Conservation (phyloP, 1,140 invertebrate species). For the Copidosoma floridanum region DNA sequence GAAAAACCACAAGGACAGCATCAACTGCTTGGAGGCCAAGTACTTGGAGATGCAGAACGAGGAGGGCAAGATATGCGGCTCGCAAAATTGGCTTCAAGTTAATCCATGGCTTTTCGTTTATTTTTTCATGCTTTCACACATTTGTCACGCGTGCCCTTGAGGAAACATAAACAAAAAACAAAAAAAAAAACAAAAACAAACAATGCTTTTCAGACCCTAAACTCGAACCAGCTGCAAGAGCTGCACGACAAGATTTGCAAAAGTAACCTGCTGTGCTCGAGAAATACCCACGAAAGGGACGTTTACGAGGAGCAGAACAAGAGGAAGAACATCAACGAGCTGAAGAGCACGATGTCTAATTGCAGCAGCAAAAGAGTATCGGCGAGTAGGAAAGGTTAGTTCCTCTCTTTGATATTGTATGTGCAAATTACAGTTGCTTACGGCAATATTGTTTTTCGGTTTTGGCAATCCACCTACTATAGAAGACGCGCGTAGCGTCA, state of each 20-base stretch:
- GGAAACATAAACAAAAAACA: too few relatives aligned
- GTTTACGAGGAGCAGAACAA: conserved; percentile 1
- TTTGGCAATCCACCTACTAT: conserved; percentile 1
- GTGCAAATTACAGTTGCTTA: too few relatives aligned
- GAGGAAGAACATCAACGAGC: background rate
- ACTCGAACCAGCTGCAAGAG: background rate
- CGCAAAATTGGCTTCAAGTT: conserved; percentile 19
- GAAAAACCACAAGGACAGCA: conserved; percentile 26
- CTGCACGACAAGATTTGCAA: conserved; percentile 12
- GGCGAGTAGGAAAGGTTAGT: background rate
- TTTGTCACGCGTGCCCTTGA: too few relatives aligned
- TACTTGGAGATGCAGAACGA: conserved; percentile 13
- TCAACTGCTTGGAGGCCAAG: conserved; percentile 15
- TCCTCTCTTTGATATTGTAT: too few relatives aligned
- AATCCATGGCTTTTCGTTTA: background rate
- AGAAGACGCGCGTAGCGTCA: too few relatives aligned
- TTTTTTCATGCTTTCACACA: too few relatives aligned
- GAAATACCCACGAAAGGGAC: background rate
- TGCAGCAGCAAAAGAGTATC: background rate
- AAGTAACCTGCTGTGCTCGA: background rate
- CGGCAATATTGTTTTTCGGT: too few relatives aligned
- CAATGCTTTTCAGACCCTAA: conserved; percentile 1
- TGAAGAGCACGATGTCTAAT: background rate
- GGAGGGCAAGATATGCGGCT: background rate
- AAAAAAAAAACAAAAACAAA: background rate